Evolutionary conservation across 1,140 invertebrate species (phyloP).

Genomic region (Hirudo medicinalis): DNA sequence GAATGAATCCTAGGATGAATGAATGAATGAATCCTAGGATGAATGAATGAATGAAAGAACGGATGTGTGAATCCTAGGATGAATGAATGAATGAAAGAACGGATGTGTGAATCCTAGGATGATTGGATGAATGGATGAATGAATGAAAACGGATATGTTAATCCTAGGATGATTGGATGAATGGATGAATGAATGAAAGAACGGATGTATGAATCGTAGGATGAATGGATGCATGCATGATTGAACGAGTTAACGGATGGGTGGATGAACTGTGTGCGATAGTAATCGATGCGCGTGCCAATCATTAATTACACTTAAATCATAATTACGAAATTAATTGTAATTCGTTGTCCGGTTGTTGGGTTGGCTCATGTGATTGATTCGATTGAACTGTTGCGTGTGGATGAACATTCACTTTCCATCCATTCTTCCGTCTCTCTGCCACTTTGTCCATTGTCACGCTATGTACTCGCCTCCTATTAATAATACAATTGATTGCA

Average conservation of each 20-base stretch:
- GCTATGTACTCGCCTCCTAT: neutral
- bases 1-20: neutral
- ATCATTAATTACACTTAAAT: too few species aligned
- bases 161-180: neutral
- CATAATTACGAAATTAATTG: too few species aligned
- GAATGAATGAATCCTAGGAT: neutral
- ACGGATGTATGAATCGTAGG: neutral
- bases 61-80: neutral
- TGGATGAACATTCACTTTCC: neutral
- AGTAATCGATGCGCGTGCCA: too few species aligned
- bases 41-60: neutral
- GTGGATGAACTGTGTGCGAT: neutral
- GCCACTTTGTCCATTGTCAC: neutral
- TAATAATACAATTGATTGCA: neutral
- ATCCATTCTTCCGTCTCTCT: neutral
- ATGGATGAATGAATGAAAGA: too few species aligned
- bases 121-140: neutral
- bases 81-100: neutral
- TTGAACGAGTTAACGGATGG: too few species aligned
- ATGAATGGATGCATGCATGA: neutral
- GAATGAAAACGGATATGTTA: too few species aligned
- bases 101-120: too few species aligned
- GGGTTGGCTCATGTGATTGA: too few species aligned
- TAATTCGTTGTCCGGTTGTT: too few species aligned
- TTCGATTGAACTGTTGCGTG: too few species aligned